Base-by-base conservation (phyloP, 2,888 invertebrate genomes). In the Pheosia gnoma region DNA sequence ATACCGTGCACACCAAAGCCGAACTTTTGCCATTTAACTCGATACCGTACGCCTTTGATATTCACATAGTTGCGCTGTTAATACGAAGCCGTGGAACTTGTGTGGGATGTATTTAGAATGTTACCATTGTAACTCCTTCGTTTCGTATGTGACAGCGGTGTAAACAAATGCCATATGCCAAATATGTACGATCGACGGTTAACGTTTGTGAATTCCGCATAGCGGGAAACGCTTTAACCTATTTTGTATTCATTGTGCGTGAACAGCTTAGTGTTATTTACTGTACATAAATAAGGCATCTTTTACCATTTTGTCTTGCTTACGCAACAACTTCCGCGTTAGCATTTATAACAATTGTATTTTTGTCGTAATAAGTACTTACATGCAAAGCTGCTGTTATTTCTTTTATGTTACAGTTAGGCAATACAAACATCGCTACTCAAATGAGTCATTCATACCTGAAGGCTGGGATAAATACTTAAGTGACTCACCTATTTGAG, bases 11-110 rank as follows among this genome's bases (percentile, higher is more conserved):
- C 67, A 68, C 77, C 77, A 75, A 75, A 77, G 73, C 62, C 78
- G 76, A 84, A 86, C 85, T 86, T 85, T 85, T 67, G 79, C 80
- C 81, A 86, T 86, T 84, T 81, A 76, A 74, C 72, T 79, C 70
- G 68, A 68, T 75, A 75, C 75, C 74, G 71, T 74, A 77, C 73
- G 76, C 75, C 79, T 69, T 79, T 84, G 82, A 82, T 83, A 84
- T 83, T 82, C 75, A 68, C 75, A 74, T 66, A 80, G 79, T 81
- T 83, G 73, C 80, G 60, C 70, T 75, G 77, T 78, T 82, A 79
- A 79, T 80, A 76, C 79, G 78, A 76, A 82, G 74, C 71, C 66
- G 58, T 62, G 51, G 58, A 70, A 66, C 60, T 77, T 67, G 63
- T 67, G 67, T 70, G 65, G 63, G 60, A 62, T 67, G 71, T 70